These are phyloP conservation scores for Antennarius maculatus DNA, from an alignment of 2,797 vertebrate genomes.

Conservation along the genomic window DNA sequence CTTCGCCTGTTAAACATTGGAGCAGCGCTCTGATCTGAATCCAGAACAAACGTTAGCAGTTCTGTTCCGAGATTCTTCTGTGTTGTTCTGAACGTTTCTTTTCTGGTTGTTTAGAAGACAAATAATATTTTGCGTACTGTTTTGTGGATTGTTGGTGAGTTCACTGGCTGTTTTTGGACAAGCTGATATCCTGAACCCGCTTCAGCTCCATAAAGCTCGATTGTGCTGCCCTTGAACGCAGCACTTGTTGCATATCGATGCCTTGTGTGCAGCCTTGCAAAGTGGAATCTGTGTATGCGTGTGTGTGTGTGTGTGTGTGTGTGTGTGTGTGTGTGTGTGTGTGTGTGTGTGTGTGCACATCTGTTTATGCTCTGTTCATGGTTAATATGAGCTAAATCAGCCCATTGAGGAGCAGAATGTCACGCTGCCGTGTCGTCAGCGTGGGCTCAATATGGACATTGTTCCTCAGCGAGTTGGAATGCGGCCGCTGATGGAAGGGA, in stretches of 20 bases:
- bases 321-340: not conserved
- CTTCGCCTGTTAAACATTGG: no score
- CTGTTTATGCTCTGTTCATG: conserved; percentile 53
- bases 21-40: no score
- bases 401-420: conserved; percentile 75
- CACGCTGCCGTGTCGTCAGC: conserved; percentile 69
- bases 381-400: conserved; percentile 76
- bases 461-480: conserved; percentile 72
- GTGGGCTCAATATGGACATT: conserved; percentile 81
- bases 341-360: conserved; percentile 7
- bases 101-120: no score
- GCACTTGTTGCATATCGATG: conserved; percentile 51
- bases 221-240: conserved; percentile 38
- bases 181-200: no score
- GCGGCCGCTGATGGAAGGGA: conserved; percentile 59
- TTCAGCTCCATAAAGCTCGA: conserved; percentile 14
- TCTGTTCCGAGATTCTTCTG: no score
- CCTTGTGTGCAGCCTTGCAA: conserved; percentile 39
- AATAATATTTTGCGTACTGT: no score
- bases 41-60: no score
- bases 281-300: conserved; percentile 23
- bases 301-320: conserved; percentile 8
- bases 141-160: no score
- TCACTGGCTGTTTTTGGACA: no score
- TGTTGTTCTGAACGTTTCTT: no score